These are phyloP conservation scores for Iselma pallidipennis DNA, from an alignment of 2,888 invertebrate species.

Conservation along the genomic window DNA sequence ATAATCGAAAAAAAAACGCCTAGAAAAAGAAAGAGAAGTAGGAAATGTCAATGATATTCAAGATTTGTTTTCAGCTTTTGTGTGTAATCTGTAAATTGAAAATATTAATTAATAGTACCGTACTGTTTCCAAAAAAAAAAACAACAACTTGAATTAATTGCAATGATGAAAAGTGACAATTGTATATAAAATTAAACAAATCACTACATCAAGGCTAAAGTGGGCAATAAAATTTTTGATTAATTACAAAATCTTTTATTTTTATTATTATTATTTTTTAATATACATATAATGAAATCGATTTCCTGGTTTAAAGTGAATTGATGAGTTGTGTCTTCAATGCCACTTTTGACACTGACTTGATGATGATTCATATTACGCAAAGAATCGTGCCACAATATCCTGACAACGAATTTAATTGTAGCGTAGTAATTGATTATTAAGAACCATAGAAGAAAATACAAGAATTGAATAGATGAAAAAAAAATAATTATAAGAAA, in stretches of 20 bases:
- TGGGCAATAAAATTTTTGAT: neutral
- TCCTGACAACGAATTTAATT: conserved; percentile 4
- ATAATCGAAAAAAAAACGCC: neutral
- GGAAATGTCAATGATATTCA: neutral
- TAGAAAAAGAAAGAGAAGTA: neutral
- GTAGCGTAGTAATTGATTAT: neutral
- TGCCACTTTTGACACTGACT: conserved; percentile 5
- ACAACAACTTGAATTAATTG: neutral
- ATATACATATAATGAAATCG: neutral
- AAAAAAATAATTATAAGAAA: neutral
- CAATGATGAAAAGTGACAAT: neutral
- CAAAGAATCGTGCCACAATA: neutral
- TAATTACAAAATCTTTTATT: neutral
- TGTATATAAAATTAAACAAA: neutral
- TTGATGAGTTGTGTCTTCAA: conserved; percentile 4
- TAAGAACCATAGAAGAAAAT: neutral
- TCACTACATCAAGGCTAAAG: neutral
- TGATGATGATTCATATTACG: conserved; percentile 5
- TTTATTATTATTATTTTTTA: neutral
- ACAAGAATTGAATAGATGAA: neutral
- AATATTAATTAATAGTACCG: neutral
- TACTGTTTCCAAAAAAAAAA: neutral
- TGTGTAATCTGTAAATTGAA: neutral
- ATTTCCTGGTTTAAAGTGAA: conserved; percentile 2
- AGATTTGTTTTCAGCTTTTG: neutral